Evolutionary conservation across 1,140 invertebrate genomes (phyloP).

Genomic region (Aphis gossypii): DNA sequence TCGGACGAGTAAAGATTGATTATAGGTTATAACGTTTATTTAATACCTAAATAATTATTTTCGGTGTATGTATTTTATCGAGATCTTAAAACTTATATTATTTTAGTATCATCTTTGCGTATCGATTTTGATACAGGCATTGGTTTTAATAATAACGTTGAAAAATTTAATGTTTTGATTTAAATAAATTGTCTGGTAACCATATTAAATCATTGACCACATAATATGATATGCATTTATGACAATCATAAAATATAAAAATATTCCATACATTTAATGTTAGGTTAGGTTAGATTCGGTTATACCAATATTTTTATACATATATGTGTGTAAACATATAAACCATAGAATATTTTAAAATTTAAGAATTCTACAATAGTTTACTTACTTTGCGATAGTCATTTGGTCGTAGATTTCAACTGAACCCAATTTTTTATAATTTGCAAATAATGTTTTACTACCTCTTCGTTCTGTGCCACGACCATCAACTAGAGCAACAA

Average conservation of each 20-base stretch:
- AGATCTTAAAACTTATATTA: too few species aligned
- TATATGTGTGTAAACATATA: not conserved
- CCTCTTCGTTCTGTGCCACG: constrained; percentile 87
- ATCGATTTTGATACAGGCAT: not conserved
- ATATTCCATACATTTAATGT: not conserved
- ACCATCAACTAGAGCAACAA: constrained; percentile 89
- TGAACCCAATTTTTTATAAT: constrained; percentile 86
- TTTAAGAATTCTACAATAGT: not conserved
- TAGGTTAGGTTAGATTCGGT: not conserved
- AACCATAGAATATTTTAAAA: not conserved
- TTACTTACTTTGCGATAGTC: constrained; percentile 74
- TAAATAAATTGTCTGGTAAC: not conserved
- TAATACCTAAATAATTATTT: too few species aligned
- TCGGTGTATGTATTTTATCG: too few species aligned
- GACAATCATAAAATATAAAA: not conserved
- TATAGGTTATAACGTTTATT: too few species aligned
- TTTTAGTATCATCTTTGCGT: too few species aligned
- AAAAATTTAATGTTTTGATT: not conserved
- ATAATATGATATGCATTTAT: not conserved
- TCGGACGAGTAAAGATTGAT: too few species aligned
- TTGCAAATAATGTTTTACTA: constrained; percentile 79
- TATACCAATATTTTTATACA: not conserved
- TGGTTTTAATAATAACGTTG: not conserved
- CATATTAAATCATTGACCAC: not conserved
- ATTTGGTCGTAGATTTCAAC: constrained; percentile 89